Percentiles rank a stretch among this genome's conserved stretches.
Conservation (phyloP, 2,888 invertebrate species). For the Lasioglossum oenotherae region DNA sequence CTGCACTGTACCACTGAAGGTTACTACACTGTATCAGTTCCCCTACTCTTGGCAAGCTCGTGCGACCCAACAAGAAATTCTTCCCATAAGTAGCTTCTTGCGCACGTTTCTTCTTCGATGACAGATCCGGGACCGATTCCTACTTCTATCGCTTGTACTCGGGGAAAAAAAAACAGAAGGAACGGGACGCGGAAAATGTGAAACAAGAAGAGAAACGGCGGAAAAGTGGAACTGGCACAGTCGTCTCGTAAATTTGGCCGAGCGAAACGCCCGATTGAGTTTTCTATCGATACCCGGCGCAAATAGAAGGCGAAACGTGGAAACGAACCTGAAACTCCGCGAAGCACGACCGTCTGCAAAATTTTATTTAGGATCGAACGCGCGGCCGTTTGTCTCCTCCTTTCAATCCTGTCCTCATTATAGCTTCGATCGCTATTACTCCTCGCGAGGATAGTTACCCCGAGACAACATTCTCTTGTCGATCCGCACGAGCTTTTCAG, state of each 20-base stretch:
- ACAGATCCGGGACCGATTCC: neutral
- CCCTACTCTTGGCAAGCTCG: neutral
- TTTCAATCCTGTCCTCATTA: conserved; percentile 39
- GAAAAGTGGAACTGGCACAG: conserved; percentile 40
- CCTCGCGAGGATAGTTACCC: neutral
- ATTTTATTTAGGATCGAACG: conserved; percentile 59
- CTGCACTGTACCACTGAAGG: no score
- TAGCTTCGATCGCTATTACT: conserved; percentile 41
- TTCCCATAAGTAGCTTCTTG: neutral
- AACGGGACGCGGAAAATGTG: neutral
- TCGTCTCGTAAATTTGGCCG: conserved; percentile 60
- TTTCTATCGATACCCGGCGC: conserved; percentile 55
- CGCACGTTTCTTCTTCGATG: neutral
- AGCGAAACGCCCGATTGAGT: conserved; percentile 58
- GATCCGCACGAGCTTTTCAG: neutral
- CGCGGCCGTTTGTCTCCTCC: conserved; percentile 24
- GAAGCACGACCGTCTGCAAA: conserved; percentile 54
- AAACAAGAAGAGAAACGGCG: conserved; percentile 25
- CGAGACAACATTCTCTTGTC: neutral
- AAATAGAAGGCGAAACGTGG: conserved; percentile 57
- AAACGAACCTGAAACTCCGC: conserved; percentile 37
- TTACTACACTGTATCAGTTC: neutral
- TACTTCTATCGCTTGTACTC: neutral
- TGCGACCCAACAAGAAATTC: neutral
- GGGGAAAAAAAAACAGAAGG: neutral